Conservation (phyloP, 2,888 invertebrate species). For the Drosophila phalerata region DNA sequence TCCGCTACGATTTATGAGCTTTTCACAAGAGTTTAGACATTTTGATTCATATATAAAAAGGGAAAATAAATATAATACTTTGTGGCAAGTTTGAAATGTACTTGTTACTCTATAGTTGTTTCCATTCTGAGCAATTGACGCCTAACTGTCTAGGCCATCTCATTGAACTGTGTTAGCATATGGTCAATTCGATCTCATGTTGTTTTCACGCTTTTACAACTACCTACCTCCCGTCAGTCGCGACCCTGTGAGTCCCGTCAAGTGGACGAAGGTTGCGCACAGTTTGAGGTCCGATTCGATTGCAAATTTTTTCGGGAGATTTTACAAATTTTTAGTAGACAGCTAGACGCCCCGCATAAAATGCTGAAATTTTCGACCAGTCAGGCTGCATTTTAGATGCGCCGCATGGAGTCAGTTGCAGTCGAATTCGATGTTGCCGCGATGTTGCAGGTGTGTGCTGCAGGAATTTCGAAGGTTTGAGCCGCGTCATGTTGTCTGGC, state of each 20-base stretch:
- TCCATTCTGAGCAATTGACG: constrained; percentile 34
- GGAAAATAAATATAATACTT: neutral
- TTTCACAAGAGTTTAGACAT: constrained; percentile 3
- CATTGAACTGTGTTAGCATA: constrained; percentile 11
- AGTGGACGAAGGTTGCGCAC: constrained; percentile 52
- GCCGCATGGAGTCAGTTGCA: constrained; percentile 53
- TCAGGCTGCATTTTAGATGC: constrained; percentile 38
- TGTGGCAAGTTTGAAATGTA: neutral
- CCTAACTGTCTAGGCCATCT: constrained; percentile 55
- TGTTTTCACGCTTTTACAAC: constrained; percentile 9
- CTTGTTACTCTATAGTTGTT: neutral
- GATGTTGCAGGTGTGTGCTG: constrained; percentile 53
- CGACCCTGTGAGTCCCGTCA: constrained; percentile 30
- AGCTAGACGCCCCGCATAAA: constrained; percentile 65
- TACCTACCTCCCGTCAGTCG: constrained; percentile 9
- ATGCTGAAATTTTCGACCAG: constrained; percentile 6
- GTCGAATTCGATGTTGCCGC: constrained; percentile 16
- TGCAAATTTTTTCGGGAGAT: constrained; percentile 36
- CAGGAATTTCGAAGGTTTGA: constrained; percentile 51
- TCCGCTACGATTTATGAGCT: constrained; percentile 12
- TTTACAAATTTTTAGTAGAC: constrained; percentile 52
- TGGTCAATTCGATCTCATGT: constrained; percentile 6
- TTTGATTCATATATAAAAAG: neutral
- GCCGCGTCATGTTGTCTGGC: constrained; percentile 75
- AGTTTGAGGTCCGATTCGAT: constrained; percentile 42